phyloP scores from a whole-genome alignment of 1,140 invertebrate species.

The Panulirus ornatus region DNA sequence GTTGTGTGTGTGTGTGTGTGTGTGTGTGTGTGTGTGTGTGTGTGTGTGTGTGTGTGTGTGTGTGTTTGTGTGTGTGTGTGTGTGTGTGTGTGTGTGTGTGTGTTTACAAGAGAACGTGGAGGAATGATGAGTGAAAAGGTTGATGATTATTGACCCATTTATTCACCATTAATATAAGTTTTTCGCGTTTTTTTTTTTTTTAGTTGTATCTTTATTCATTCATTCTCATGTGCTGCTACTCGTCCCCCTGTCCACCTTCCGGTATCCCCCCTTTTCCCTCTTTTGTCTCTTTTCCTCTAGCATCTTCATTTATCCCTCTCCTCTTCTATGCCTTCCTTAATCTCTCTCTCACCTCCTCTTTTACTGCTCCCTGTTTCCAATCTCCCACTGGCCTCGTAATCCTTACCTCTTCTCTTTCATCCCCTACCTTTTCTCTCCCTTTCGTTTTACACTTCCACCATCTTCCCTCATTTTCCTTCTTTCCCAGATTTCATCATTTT shows the following conservation, averaged over 20 bases:
- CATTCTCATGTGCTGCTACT: no score
- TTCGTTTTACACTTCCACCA: neutral
- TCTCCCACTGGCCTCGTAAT: no score
- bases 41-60: slow-evolving; percentile 32
- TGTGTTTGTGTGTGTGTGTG: neutral
- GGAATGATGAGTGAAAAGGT: no score
- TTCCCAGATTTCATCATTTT: neutral
- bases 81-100: neutral
- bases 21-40: slow-evolving; percentile 25
- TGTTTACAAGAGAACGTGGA: no score
- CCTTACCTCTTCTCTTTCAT: neutral
- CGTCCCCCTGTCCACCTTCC: no score
- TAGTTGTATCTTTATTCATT: no score
- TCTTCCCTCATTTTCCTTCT: neutral
- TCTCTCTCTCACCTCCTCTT: neutral
- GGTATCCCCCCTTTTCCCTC: no score
- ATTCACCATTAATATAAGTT: no score
- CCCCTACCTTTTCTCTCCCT: neutral
- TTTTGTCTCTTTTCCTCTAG: neutral
- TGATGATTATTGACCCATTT: no score
- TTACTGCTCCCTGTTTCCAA: no score
- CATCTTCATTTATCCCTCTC: neutral
- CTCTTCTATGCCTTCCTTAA: no score
- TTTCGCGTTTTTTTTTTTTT: no score
- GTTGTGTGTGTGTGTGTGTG: slow-evolving; percentile 24